Conservation (phyloP, 2,888 invertebrate species). For the Polymixis lichenea region DNA sequence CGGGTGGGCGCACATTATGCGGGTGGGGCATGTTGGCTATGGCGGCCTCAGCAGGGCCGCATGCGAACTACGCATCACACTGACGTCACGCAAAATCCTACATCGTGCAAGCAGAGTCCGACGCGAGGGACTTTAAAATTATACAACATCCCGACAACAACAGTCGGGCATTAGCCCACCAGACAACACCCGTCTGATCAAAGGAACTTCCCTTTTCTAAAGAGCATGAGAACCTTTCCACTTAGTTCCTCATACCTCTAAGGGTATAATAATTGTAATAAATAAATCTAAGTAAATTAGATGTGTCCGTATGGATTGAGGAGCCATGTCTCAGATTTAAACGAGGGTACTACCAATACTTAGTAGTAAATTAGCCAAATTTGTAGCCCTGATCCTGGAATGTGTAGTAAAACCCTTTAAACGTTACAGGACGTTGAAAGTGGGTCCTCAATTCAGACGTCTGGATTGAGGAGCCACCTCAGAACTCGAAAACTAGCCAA, state of each 20-base stretch:
- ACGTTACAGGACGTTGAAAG: too few species aligned
- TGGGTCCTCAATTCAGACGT: too few species aligned
- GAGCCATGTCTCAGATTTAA: too few species aligned
- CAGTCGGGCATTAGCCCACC: neutral
- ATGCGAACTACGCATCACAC: neutral
- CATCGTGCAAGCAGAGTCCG: neutral
- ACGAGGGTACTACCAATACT: too few species aligned
- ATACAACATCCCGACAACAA: too few species aligned
- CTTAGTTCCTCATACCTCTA: neutral
- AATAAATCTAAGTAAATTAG: neutral
- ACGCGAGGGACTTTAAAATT: neutral
- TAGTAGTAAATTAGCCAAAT: too few species aligned
- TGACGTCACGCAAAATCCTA: neutral
- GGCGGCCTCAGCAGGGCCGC: too few species aligned
- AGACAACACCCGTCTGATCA: neutral
- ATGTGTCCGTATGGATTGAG: too few species aligned
- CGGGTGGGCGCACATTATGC: conserved; percentile 13
- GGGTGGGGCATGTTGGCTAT: neutral
- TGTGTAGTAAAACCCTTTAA: too few species aligned
- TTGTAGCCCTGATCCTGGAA: too few species aligned
- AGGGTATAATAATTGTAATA: neutral
- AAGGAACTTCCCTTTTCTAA: neutral
- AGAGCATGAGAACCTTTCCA: neutral
- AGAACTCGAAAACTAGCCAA: too few species aligned
- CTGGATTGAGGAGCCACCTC: too few species aligned